Evolutionary conservation across 2,113 vertebrate species (phyloP).

Genomic region (Colius striatus): DNA sequence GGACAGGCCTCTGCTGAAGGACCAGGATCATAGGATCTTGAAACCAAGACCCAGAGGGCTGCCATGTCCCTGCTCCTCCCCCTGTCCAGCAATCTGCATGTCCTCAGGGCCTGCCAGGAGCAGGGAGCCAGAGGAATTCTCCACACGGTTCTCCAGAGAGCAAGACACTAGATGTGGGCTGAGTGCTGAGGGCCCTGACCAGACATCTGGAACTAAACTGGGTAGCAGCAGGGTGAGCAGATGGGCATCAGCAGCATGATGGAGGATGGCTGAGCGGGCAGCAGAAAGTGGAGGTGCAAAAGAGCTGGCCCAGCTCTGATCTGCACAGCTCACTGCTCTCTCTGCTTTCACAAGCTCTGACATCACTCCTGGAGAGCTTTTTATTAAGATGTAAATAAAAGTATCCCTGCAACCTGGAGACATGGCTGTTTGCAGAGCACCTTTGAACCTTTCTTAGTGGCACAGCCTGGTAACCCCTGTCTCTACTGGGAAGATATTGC

Average conservation of each 20-base stretch:
- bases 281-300: fast-evolving
- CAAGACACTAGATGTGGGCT: not conserved
- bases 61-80: not conserved
- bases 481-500: not conserved
- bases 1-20: not conserved
- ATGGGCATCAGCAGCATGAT: not conserved
- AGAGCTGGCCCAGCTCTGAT: not conserved
- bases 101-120: too few relatives aligned
- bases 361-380: not conserved
- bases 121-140: not conserved
- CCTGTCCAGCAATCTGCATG: not conserved
- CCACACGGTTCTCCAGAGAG: not conserved
- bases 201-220: not conserved
- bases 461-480: not conserved
- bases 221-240: not conserved
- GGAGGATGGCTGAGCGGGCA: not conserved
- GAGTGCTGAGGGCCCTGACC: not conserved
- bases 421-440: fast-evolving
- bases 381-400: conserved; percentile 31
- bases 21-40: fast-evolving
- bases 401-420: not conserved
- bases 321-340: not conserved
- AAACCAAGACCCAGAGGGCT: not conserved
- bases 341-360: not conserved
- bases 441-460: not conserved